These are phyloP conservation scores for Podarcis lilfordi DNA, from an alignment of 2,797 vertebrate genomes.

Conservation along the genomic window DNA sequence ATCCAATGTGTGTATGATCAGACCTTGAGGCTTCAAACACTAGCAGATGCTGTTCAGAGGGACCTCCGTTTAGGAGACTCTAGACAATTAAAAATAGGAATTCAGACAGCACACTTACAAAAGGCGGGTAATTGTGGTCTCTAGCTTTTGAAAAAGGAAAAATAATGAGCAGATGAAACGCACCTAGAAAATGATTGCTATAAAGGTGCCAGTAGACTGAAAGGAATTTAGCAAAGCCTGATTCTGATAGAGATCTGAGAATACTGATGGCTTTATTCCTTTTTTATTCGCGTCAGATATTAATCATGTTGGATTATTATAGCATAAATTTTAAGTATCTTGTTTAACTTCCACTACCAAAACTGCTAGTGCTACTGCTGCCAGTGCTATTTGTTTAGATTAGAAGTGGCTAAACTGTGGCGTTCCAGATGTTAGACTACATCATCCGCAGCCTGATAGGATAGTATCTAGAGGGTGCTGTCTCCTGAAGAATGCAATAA, in stretches of 20 bases:
- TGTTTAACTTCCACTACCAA: background rate
- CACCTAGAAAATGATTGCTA: slow-evolving; percentile 4
- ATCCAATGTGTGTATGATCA: slow-evolving; percentile 17
- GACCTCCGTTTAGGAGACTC: slow-evolving; percentile 14
- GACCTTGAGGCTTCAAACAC: slow-evolving; percentile 29
- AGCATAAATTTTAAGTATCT: background rate
- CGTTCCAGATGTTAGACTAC: no score
- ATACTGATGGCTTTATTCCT: slow-evolving; percentile 21
- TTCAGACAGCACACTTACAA: background rate
- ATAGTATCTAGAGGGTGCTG: no score
- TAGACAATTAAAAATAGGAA: slow-evolving; percentile 40
- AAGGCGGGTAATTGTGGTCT: background rate
- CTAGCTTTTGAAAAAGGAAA: slow-evolving; percentile 12
- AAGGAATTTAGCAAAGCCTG: slow-evolving; percentile 4
- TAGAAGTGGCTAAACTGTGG: no score
- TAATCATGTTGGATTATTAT: slow-evolving; percentile 6
- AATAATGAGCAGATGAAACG: slow-evolving; percentile 25
- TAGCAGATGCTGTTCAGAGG: slow-evolving; percentile 32
- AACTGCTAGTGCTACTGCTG: no score
- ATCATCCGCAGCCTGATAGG: no score
- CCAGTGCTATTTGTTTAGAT: no score
- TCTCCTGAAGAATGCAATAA: no score
- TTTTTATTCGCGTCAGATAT: background rate
- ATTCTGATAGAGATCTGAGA: background rate
- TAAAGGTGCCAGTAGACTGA: background rate